phyloP scores from a whole-genome alignment of 1,140 invertebrate species.

The Thaumetopoea pityocampa region DNA sequence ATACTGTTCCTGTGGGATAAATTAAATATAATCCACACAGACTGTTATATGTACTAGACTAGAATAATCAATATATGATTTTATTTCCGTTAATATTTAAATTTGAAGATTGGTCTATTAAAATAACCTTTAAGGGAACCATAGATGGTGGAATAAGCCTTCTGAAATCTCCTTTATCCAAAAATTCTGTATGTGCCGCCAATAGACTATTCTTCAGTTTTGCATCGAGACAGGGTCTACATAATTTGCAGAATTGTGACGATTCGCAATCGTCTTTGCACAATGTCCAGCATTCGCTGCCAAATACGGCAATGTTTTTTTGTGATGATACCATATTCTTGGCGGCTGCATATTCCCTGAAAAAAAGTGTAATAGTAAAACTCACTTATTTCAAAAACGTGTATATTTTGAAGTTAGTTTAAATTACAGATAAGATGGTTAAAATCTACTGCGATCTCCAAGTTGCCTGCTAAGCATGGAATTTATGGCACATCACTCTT shows the following conservation, averaged over 20 bases:
- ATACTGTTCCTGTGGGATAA: no score
- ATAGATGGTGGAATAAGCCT: slow-evolving; percentile 87
- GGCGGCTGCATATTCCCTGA: slow-evolving; percentile 52
- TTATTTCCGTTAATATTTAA: neutral
- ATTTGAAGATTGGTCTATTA: no score
- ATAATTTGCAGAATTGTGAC: slow-evolving; percentile 83
- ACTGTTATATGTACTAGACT: no score
- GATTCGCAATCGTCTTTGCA: slow-evolving; percentile 79
- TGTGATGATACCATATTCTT: slow-evolving; percentile 84
- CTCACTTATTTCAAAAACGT: no score
- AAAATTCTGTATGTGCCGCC: slow-evolving; percentile 86
- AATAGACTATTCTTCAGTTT: slow-evolving; percentile 78
- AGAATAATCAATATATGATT: no score
- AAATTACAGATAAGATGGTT: no score
- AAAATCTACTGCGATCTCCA: no score
- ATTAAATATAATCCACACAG: no score
- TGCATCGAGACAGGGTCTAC: slow-evolving; percentile 84
- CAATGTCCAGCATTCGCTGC: slow-evolving; percentile 80
- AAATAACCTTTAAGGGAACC: slow-evolving; percentile 74
- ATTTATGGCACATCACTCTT: no score
- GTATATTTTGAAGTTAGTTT: no score
- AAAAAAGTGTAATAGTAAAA: slow-evolving; percentile 2
- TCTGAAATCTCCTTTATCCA: slow-evolving; percentile 85
- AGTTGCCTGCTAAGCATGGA: no score
- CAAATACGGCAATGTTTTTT: slow-evolving; percentile 88